These are phyloP conservation scores for Hydriomena furcata DNA, from an alignment of 2,888 invertebrate species.

Conservation along the genomic window DNA sequence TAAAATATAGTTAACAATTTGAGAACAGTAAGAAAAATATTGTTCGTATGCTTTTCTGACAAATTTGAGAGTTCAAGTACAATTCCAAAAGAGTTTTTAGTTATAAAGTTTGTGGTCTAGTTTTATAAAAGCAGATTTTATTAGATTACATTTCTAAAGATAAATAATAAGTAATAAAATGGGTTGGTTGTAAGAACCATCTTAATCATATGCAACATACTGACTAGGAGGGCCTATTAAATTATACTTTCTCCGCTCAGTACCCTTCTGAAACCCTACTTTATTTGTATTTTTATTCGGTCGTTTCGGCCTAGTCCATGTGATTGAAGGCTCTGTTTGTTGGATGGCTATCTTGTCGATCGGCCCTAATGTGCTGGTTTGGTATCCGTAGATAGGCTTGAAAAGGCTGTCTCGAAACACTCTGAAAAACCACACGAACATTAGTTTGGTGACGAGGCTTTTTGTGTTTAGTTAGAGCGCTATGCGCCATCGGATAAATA, in stretches of 20 bases:
- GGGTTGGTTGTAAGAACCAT: not conserved
- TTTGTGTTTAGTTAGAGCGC: too few relatives aligned
- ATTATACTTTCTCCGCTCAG: conserved; percentile 28
- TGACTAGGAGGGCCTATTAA: conserved; percentile 44
- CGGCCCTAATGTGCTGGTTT: conserved; percentile 27
- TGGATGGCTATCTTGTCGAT: conserved; percentile 28
- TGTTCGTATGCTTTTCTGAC: not conserved
- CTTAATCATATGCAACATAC: conserved; percentile 35
- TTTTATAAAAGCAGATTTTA: conserved; percentile 13
- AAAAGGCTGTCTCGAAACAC: conserved; percentile 39
- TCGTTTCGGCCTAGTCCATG: conserved; percentile 62
- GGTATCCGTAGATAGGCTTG: conserved; percentile 25
- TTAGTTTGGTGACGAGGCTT: too few relatives aligned
- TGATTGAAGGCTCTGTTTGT: conserved; percentile 56
- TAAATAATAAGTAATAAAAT: too few relatives aligned
- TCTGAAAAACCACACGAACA: conserved; percentile 37
- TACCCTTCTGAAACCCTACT: conserved; percentile 20
- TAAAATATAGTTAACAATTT: too few relatives aligned
- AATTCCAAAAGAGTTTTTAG: too few relatives aligned
- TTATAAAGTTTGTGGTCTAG: not conserved
- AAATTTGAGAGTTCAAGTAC: too few relatives aligned
- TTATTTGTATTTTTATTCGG: conserved; percentile 45
- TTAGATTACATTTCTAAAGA: not conserved
- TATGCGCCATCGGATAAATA: not conserved
- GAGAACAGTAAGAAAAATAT: not conserved